A percentile compares a stretch with the other conserved stretches of the same genome.
Conservation (phyloP, 2,888 invertebrate genomes). For the Andrena flavipes region DNA sequence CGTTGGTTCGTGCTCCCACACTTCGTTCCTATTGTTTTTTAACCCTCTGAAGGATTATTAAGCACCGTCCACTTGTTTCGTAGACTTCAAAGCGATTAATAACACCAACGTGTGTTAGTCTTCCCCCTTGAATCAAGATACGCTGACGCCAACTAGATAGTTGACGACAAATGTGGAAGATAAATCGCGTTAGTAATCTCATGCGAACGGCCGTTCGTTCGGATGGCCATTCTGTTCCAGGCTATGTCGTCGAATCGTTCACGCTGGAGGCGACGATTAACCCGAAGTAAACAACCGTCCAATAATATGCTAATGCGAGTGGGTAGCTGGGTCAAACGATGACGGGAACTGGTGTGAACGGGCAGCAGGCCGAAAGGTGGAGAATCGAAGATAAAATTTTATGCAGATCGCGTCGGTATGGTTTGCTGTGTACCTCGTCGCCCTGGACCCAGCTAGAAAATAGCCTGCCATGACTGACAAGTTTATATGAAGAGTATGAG, state of each 20-base stretch:
- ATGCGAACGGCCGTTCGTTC: constrained; percentile 2
- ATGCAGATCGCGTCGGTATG: constrained; percentile 18
- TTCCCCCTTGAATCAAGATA: neutral
- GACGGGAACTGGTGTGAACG: constrained; percentile 34
- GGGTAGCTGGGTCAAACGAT: constrained; percentile 60
- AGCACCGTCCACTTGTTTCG: neutral
- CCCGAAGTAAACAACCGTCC: constrained; percentile 81
- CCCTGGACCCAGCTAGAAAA: constrained; percentile 14
- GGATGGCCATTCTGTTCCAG: constrained; percentile 3
- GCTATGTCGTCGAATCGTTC: constrained; percentile 47
- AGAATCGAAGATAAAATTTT: constrained; percentile 61
- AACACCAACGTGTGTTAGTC: neutral
- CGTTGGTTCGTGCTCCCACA: neutral
- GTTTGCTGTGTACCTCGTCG: constrained; percentile 13
- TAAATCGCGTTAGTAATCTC: constrained; percentile 41
- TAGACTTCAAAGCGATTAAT: constrained; percentile 10
- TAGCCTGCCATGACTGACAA: neutral
- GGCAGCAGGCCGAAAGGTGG: constrained; percentile 32
- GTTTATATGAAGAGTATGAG: neutral
- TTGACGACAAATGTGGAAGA: constrained; percentile 32
- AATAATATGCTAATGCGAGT: constrained; percentile 83
- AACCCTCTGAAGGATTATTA: constrained; percentile 1
- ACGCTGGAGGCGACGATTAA: constrained; percentile 76
- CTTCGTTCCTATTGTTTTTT: neutral
- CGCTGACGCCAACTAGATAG: constrained; percentile 1